Conservation (phyloP, 2,888 invertebrate species). For the Leptarthrus brevirostris region DNA sequence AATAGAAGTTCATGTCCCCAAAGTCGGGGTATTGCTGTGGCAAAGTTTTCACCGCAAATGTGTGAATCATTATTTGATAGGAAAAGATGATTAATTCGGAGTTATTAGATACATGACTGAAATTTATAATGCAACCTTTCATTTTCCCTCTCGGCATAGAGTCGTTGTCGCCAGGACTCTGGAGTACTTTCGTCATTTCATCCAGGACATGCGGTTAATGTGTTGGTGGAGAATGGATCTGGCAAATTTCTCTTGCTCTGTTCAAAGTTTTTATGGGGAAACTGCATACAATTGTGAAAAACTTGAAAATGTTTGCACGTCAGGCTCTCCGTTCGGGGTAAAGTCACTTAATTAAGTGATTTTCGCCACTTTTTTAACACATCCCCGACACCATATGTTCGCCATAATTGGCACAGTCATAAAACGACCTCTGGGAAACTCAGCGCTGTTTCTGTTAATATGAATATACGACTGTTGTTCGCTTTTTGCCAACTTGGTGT, state of each 20-base stretch:
- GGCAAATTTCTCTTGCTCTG: neutral
- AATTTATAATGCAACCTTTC: slow-evolving; percentile 63
- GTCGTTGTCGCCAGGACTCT: neutral
- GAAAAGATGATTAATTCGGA: slow-evolving; percentile 68
- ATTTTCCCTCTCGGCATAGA: neutral
- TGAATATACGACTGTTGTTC: no score
- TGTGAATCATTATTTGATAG: slow-evolving; percentile 59
- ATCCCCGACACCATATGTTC: neutral
- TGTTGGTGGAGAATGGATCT: neutral
- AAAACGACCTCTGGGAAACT: neutral
- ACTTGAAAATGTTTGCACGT: neutral
- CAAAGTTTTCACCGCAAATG: slow-evolving; percentile 54
- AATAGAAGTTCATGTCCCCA: slow-evolving; percentile 38
- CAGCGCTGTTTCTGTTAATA: no score
- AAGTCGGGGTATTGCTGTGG: slow-evolving; percentile 34
- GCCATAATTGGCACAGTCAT: slow-evolving; percentile 1
- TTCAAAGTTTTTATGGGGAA: neutral
- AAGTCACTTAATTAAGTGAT: slow-evolving; percentile 15
- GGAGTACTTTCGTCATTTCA: neutral
- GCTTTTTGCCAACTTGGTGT: no score
- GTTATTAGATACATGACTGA: slow-evolving; percentile 68
- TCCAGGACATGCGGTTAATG: neutral
- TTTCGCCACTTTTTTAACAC: neutral
- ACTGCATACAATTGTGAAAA: neutral
- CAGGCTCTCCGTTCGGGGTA: neutral